Evolutionary conservation across 2,888 invertebrate genomes (phyloP).

Genomic region (Cenopis cana): DNA sequence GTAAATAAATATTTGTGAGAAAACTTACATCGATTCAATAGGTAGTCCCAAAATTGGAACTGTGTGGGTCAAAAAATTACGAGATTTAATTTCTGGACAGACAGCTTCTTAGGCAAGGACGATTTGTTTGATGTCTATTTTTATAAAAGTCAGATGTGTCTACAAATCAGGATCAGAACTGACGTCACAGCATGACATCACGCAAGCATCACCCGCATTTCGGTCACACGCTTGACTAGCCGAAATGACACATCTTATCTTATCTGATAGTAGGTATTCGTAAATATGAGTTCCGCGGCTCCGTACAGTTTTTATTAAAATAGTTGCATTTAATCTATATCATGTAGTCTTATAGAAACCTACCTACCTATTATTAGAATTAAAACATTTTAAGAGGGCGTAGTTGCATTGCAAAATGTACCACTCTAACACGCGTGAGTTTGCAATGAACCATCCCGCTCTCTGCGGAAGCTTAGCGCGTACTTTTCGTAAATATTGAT

Average conservation of each 20-base stretch:
- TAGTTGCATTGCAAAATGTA: too few species aligned
- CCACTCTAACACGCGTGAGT: too few species aligned
- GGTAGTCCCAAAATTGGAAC: too few species aligned
- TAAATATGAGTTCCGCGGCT: constrained; percentile 35
- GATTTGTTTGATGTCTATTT: neutral
- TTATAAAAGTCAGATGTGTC: neutral
- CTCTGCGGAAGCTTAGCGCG: too few species aligned
- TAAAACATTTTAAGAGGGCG: too few species aligned
- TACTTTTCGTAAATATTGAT: too few species aligned
- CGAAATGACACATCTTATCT: constrained; percentile 31
- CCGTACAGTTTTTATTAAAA: constrained; percentile 35
- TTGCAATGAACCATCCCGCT: too few species aligned
- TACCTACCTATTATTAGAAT: too few species aligned
- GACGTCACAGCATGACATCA: constrained; percentile 41
- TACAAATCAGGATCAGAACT: neutral
- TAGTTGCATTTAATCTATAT: constrained; percentile 30
- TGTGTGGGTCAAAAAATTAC: too few species aligned
- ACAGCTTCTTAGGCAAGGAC: neutral
- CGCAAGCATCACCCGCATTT: constrained; percentile 31
- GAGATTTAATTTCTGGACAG: neutral
- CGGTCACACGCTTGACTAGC: constrained; percentile 21
- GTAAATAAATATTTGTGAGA: too few species aligned
- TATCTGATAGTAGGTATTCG: constrained; percentile 37
- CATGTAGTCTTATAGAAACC: neutral
- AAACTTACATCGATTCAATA: too few species aligned